A percentile compares a stretch with the other conserved stretches of the same genome.
Evolutionary conservation across 37 sponge, comb jelly and placozoan species (phyloP).

Genomic region (Beroe forskalii): DNA sequence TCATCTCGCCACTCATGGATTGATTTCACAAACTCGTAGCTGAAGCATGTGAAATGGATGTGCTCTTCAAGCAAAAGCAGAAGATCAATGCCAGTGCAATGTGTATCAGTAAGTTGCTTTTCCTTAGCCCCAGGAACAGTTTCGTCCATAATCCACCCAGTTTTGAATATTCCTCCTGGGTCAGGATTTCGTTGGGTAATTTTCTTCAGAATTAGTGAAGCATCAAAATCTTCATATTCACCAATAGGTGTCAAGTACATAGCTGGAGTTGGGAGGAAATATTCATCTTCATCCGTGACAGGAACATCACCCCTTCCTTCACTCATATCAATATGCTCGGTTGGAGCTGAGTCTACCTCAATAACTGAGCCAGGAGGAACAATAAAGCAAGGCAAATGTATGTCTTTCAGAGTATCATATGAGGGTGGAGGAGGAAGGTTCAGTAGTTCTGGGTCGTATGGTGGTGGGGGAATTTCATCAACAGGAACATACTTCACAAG

Average conservation of each 20-base stretch:
- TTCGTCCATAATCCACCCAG: conserved; percentile 18
- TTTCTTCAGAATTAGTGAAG: not conserved
- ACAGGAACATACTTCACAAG: not conserved
- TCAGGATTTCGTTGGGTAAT: not conserved
- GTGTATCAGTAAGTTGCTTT: conserved; percentile 43
- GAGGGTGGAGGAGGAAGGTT: conserved; percentile 14
- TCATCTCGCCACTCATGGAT: conserved; percentile 5
- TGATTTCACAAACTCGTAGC: conserved; percentile 14
- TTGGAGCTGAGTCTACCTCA: not conserved
- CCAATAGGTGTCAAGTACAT: conserved; percentile 26
- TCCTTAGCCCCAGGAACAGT: conserved; percentile 24
- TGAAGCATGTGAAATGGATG: not conserved
- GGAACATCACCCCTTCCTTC: not conserved
- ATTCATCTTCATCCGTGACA: not conserved
- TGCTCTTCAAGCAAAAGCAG: conserved; percentile 45
- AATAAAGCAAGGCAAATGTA: not conserved
- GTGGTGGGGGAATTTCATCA: conserved; percentile 4
- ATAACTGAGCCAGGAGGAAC: not conserved
- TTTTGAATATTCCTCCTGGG: conserved; percentile 34
- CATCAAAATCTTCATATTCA: not conserved
- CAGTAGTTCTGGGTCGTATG: conserved; percentile 1
- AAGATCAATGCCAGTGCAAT: conserved; percentile 28
- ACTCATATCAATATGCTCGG: not conserved
- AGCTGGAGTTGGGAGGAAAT: conserved; percentile 32
- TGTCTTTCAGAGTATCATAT: not conserved